Evolutionary conservation across 2,113 vertebrate species (phyloP), one percentile per base, ranked within the genome.

Genomic region (Gasterosteus aculeatus): DNA sequence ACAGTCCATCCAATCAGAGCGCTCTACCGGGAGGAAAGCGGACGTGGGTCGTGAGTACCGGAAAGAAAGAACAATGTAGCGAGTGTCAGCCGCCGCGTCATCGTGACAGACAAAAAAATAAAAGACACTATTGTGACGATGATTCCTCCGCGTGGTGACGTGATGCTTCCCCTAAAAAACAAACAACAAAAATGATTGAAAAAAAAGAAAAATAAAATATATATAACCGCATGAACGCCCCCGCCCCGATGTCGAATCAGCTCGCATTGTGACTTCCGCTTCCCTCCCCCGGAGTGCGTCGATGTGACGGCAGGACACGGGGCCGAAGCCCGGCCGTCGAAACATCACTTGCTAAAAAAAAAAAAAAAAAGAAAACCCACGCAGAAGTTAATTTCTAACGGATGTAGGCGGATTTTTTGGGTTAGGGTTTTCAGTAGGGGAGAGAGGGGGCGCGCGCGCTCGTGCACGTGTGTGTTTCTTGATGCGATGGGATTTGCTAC

Each of bases 191-290:
- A 35, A 41, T 7, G 8, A 41, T 2, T 2, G 7, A 5, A 41
- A 2, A 41, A 41, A 9, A 39, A 39, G 2, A 2, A 39, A 6
- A 39, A 39, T 39, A 39, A 39, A 26, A 26, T 26, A 26, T 26
- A 26, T 26, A 26, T 26, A 26, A 26, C 22, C 22, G 22, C 22
- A 26, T 26, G 22, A 26, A 35, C n/a, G 15, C 10, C 16, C 49
- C 5, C 49, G 59, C 69, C 14, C 78, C 80, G 83, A 53, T 85
- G 89, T 90, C 85, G 87, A 82, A 42, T 60, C 71, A 74, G 85
- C 85, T 93, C 94, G 91, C 93, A 93, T 92, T 83, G 73, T 11
- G 83, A 94, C 93, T 94, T 94, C 94, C 93, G 92, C 87, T 35
- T 35, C 33, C 92, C 86, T 44, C 84, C 79, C 72, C 86, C 66